Conservation (phyloP, 2,797 vertebrate species). For the Cyprinella venusta region DNA sequence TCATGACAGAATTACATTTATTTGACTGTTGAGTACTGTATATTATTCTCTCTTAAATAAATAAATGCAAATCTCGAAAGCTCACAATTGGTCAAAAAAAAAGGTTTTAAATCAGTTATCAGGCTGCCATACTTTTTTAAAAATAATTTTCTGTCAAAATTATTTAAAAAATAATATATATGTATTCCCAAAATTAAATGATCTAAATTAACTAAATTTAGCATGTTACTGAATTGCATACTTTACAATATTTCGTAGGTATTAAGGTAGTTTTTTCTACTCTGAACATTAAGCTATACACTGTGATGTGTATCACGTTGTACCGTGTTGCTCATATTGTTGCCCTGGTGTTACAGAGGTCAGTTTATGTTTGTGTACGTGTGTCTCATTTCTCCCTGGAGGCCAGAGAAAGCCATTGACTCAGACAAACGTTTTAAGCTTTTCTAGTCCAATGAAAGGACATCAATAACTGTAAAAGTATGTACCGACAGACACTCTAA, state of each 20-base stretch:
- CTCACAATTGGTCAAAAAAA: not conserved
- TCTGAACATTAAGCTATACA: not conserved
- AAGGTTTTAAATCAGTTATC: not conserved
- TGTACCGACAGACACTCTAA: not conserved
- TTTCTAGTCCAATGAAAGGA: constrained; percentile 25
- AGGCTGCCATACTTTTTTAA: not conserved
- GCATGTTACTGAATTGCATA: not conserved
- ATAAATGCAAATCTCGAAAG: not conserved
- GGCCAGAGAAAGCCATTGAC: constrained; percentile 31
- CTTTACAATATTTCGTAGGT: not conserved
- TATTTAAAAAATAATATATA: not conserved
- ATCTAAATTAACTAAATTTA: not conserved
- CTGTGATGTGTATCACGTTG: not conserved
- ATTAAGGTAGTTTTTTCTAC: not conserved
- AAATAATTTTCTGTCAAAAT: not conserved
- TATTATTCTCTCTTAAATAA: not conserved
- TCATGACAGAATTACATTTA: not conserved
- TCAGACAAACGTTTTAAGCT: constrained; percentile 16
- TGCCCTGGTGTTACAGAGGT: constrained; percentile 11
- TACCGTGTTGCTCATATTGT: not conserved
- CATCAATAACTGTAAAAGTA: constrained; percentile 13
- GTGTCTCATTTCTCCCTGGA: constrained; percentile 17
- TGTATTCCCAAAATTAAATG: not conserved
- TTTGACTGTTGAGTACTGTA: not conserved
- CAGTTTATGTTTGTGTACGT: constrained; percentile 3